Evolutionary conservation across 2,113 vertebrate species (phyloP).

Genomic region (Anser brachyrhynchus): DNA sequence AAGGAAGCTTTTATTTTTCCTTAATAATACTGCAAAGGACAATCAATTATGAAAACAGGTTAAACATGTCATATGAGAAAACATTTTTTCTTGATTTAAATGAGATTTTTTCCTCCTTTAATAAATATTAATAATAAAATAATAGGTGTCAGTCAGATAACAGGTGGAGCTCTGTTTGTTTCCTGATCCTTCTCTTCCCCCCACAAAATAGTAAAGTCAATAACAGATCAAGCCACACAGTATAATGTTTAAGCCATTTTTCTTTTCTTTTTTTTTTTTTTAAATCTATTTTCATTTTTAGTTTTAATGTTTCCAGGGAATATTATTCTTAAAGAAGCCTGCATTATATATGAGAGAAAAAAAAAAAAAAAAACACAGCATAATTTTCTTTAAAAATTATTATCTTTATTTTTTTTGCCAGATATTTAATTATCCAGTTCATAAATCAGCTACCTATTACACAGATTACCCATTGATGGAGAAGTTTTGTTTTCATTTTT

Average conservation of each 20-base stretch:
- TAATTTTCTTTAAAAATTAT: too few relatives aligned
- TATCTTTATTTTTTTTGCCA: neutral
- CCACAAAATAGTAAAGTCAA: neutral
- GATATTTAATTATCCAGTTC: accelerated
- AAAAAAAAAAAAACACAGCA: too few relatives aligned
- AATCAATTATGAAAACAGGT: neutral
- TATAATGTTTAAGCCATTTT: neutral
- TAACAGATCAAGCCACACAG: neutral
- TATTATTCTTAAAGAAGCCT: neutral
- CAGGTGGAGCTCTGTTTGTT: neutral
- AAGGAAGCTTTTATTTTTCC: neutral
- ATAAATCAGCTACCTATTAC: accelerated
- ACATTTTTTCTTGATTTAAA: neutral
- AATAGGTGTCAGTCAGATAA: neutral
- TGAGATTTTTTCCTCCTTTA: neutral
- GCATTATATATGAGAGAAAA: neutral
- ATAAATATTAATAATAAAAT: neutral
- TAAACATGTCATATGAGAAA: accelerated
- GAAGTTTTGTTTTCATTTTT: neutral
- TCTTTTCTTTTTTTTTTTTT: too few relatives aligned
- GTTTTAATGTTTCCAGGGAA: neutral
- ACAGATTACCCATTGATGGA: neutral
- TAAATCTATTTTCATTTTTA: neutral
- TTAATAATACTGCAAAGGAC: neutral
- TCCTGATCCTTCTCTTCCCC: neutral